These are phyloP conservation scores for Calidris pugnax DNA, from an alignment of 2,113 vertebrate genomes.

Conservation along the genomic window DNA sequence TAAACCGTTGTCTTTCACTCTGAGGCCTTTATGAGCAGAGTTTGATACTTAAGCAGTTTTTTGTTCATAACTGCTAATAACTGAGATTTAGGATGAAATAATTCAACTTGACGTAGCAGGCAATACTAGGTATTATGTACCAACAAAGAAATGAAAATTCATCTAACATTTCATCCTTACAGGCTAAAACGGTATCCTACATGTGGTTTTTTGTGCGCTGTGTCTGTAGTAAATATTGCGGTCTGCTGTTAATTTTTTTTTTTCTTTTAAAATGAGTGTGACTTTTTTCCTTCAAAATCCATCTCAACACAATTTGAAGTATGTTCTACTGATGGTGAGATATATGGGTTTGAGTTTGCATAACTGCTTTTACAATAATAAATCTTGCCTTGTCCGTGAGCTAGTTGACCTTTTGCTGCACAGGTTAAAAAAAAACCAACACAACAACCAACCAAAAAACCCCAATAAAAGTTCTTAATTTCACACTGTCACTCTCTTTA, in stretches of 20 bases:
- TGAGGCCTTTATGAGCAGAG: not conserved
- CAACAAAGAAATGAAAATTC: not conserved
- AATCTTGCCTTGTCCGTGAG: not conserved
- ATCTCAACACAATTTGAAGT: not conserved
- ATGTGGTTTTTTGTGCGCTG: not conserved
- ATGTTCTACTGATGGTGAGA: not conserved
- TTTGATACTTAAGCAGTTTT: not conserved
- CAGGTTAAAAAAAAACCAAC: not conserved
- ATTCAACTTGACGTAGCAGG: not conserved
- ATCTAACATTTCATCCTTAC: not conserved
- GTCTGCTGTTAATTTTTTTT: not conserved
- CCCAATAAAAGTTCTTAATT: not conserved
- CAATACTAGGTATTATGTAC: not conserved
- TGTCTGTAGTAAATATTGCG: not conserved
- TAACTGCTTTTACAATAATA: not conserved
- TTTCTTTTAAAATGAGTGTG: not conserved
- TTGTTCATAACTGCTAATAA: not conserved
- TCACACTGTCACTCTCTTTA: not conserved
- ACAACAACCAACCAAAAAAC: not conserved
- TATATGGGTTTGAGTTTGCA: not conserved
- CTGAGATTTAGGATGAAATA: not conserved
- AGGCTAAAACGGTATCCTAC: not conserved
- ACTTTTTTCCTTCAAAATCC: not conserved
- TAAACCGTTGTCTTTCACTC: not conserved
- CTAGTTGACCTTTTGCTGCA: not conserved